Percentiles rank a stretch among this genome's conserved stretches.
These are phyloP conservation scores for Embidobia sp. DNA, from an alignment of 2,888 invertebrate genomes.

Conservation along the genomic window DNA sequence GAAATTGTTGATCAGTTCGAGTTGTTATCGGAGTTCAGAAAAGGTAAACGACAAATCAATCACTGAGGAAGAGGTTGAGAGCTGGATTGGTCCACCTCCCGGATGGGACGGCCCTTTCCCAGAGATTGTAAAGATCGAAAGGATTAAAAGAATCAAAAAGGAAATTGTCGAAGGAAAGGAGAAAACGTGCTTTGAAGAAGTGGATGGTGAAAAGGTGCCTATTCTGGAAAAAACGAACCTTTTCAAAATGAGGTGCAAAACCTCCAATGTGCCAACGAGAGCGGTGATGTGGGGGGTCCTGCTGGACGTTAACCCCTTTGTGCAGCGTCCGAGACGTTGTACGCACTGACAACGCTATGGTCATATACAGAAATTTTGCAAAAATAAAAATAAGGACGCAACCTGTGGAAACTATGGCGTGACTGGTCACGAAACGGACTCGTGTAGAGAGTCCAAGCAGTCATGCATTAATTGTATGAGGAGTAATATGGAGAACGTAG, in stretches of 20 bases:
- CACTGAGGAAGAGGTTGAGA: not conserved
- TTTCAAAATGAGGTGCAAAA: not conserved
- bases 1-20: no score
- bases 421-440: not conserved
- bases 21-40: not conserved
- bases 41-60: not conserved
- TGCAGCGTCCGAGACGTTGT: not conserved
- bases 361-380: conserved; percentile 2
- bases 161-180: no score
- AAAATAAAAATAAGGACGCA: not conserved
- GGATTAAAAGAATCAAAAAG: not conserved
- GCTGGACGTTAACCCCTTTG: conserved; percentile 4
- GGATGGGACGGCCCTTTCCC: not conserved
- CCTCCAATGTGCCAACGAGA: not conserved
- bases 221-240: not conserved
- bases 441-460: not conserved
- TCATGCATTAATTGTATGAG: conserved; percentile 1
- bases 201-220: not conserved
- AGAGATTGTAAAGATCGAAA: not conserved
- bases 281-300: not conserved
- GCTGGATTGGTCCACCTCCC: not conserved
- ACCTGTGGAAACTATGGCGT: not conserved
- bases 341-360: not conserved
- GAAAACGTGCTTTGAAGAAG: not conserved
- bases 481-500: not conserved